Base-by-base conservation (phyloP, 2,888 invertebrate genomes). In the Timema podura region DNA sequence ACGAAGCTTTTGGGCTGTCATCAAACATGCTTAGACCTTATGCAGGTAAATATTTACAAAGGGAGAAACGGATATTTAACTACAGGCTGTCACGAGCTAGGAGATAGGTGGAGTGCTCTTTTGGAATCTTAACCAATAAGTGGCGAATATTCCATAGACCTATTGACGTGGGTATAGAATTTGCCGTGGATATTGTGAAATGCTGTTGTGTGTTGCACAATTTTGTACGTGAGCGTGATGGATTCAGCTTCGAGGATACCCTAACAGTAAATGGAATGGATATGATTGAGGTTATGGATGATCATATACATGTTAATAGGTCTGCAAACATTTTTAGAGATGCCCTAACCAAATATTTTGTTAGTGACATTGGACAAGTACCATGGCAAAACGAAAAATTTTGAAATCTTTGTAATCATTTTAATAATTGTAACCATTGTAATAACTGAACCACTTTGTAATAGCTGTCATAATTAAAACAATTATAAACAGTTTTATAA, bases 101-200 rank as follows among this genome's bases (percentile, higher is more conserved):
- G 10, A 48, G 44, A 15, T 68, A 48, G 2, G n/a, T 68, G 13
- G 48, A 68, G 30, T 64, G 61, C 48, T n/a, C 48, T 57, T 64
- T 68, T 48, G 48, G 64, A 11, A 68, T 68, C 16, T n/a, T 61
- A 6, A 16, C 68, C 1, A 64, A 46, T 68, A 48, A 68, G 44
- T 64, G 64, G 64, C 47, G 64, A 15, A 61, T 68, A 45, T 47
- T 68, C 11, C 64, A 64, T 44, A n/a, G 48, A 3, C 68, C 48
- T 16, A 13, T 68, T 6, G 11, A 61, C 61, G 48, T 61, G 30
- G 16, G 45, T 8, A 45, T 5, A 15, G 61, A 59, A 9, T 68
- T 68, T 15, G 51, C 47, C 30, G 61, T 47, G 48, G 68, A 61
- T 13, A 68, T 64, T 48, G 64, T 61, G 46, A 68, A 47, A 57